Percentiles rank a stretch among this genome's conserved stretches.
Conservation (phyloP, 2,888 invertebrate genomes). For the Volucella zonaria region DNA sequence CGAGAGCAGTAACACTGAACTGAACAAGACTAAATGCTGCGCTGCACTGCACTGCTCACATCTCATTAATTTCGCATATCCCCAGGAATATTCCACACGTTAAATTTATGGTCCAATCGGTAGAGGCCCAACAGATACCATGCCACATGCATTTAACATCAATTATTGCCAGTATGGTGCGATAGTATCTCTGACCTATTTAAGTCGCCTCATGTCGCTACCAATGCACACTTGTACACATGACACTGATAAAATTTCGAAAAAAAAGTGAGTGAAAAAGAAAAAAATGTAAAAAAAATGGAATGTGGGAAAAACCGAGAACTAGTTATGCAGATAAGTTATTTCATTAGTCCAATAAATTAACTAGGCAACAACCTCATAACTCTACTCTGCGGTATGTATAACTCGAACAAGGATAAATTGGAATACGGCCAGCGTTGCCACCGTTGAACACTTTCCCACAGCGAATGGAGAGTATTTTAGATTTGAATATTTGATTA, state of each 20-base stretch:
- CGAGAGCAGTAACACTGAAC: neutral
- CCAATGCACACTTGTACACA: constrained; percentile 16
- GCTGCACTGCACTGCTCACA: neutral
- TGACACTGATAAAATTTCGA: constrained; percentile 13
- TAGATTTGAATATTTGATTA: no score
- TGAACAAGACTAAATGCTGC: neutral
- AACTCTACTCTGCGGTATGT: no score
- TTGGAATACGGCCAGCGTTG: no score
- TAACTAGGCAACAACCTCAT: constrained; percentile 48
- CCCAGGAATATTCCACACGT: constrained; percentile 44
- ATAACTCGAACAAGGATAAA: no score
- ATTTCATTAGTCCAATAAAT: constrained; percentile 65
- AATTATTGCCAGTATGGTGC: constrained; percentile 53
- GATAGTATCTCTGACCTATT: constrained; percentile 65
- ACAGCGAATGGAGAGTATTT: no score
- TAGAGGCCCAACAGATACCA: constrained; percentile 3
- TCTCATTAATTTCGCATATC: constrained; percentile 58
- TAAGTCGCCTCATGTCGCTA: constrained; percentile 26
- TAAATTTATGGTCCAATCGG: constrained; percentile 31
- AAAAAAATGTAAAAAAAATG: neutral
- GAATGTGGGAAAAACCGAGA: neutral
- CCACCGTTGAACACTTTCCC: no score
- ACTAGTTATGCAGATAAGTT: constrained; percentile 52
- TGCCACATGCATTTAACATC: constrained; percentile 44
- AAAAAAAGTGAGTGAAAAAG: constrained; percentile 9